Percentiles rank a stretch among this genome's conserved stretches.
Conservation (phyloP, 1,140 invertebrate genomes). For the Paraescarpia echinospica region DNA sequence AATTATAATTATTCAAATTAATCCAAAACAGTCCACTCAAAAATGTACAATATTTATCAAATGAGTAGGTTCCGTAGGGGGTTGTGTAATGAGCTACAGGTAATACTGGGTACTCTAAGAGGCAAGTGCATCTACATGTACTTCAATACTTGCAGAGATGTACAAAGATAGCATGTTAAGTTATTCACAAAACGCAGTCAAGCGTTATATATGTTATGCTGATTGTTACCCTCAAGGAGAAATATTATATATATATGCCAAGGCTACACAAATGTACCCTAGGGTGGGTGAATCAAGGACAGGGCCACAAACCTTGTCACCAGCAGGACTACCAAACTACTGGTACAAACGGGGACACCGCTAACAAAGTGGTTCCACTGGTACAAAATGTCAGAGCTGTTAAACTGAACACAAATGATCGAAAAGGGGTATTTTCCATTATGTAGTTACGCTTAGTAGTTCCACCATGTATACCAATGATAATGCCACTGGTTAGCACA, state of each 20-base stretch:
- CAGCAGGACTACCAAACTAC: neutral
- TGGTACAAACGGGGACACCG: neutral
- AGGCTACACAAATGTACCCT: neutral
- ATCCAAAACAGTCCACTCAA: too few species aligned
- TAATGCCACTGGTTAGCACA: neutral
- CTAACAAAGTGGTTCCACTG: too few species aligned
- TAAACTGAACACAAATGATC: neutral
- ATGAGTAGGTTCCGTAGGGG: too few species aligned
- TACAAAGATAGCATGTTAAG: neutral
- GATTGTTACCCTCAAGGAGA: neutral
- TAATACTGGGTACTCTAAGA: too few species aligned
- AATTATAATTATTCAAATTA: too few species aligned
- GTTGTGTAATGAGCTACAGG: too few species aligned
- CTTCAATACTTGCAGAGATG: neutral
- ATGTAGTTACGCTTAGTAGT: neutral
- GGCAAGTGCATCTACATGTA: neutral
- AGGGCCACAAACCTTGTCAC: neutral
- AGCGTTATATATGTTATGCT: neutral
- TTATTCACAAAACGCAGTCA: neutral
- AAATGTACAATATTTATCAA: too few species aligned
- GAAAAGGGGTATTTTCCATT: neutral
- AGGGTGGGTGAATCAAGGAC: neutral
- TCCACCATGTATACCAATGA: neutral
- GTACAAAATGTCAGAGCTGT: neutral
- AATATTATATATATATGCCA: neutral